A percentile compares a stretch with the other conserved stretches of the same genome.
phyloP scores from a whole-genome alignment of 2,888 invertebrate genomes.

The Drosophila mayaguana region DNA sequence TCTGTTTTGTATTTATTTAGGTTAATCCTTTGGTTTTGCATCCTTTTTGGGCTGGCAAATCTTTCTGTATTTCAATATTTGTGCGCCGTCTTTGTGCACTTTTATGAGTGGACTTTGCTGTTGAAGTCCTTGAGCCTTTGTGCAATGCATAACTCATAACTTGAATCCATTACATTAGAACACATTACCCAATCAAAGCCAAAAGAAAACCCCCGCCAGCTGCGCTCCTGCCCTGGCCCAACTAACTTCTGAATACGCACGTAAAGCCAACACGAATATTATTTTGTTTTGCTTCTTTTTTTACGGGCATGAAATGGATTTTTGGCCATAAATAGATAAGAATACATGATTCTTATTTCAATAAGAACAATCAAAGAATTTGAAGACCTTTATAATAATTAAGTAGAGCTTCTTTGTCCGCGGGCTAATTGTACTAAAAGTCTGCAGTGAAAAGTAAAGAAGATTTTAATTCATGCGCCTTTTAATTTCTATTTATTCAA shows the following conservation, averaged over 20 bases:
- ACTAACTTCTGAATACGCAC: constrained; percentile 7
- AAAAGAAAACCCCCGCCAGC: neutral
- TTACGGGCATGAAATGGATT: neutral
- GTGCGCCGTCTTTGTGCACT: constrained; percentile 63
- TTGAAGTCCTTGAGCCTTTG: constrained; percentile 40
- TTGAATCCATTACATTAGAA: constrained; percentile 45
- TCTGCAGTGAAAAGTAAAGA: neutral
- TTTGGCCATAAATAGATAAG: neutral
- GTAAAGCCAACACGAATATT: neutral
- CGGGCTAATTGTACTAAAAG: neutral
- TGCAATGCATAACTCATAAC: constrained; percentile 38
- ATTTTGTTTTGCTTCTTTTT: neutral
- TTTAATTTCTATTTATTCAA: too few species aligned
- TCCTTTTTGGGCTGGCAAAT: constrained; percentile 37
- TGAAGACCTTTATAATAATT: neutral
- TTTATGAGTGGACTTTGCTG: constrained; percentile 54
- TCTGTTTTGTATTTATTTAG: constrained; percentile 78
- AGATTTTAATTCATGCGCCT: too few species aligned
- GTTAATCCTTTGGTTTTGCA: constrained; percentile 69
- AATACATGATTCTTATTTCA: neutral
- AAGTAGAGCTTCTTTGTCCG: neutral
- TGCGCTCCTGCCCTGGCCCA: neutral
- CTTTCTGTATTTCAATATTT: constrained; percentile 68
- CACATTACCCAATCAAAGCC: constrained; percentile 33
- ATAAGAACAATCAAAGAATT: neutral